These are phyloP conservation scores for Cataglyphis rosenhaueri DNA, from an alignment of 2,888 invertebrate genomes.

Conservation along the genomic window DNA sequence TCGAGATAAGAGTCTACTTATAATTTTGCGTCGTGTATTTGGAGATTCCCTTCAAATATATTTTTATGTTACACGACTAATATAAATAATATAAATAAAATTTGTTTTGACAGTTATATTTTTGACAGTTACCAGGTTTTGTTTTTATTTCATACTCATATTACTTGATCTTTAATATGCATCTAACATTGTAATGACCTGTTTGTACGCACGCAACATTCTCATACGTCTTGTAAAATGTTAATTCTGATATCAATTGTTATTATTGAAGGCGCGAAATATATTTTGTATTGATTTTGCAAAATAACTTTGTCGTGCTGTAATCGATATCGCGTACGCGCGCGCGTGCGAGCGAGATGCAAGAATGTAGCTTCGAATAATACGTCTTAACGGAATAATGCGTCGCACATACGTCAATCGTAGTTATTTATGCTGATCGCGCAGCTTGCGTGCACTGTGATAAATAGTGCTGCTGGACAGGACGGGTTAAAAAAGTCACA, in stretches of 20 bases:
- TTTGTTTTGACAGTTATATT: not conserved
- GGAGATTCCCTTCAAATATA: not conserved
- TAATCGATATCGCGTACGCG: not conserved
- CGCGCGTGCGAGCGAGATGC: not conserved
- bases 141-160: slow-evolving; percentile 29
- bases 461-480: slow-evolving; percentile 56
- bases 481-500: slow-evolving; percentile 54
- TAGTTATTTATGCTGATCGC: slow-evolving; percentile 65
- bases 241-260: slow-evolving; percentile 31
- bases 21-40: not conserved
- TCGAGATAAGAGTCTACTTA: not conserved
- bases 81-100: not conserved
- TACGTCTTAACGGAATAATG: slow-evolving; percentile 10
- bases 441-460: slow-evolving; percentile 65
- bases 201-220: slow-evolving; percentile 37
- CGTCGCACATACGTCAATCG: slow-evolving; percentile 39
- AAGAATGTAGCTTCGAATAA: slow-evolving; percentile 42
- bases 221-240: slow-evolving; percentile 11
- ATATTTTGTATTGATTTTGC: not conserved
- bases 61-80: not conserved
- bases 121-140: not conserved
- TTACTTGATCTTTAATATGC: slow-evolving; percentile 38
- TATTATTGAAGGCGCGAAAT: not conserved
- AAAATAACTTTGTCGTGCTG: not conserved
- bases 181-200: slow-evolving; percentile 11